Conservation (phyloP, 2,797 vertebrate species). For the Choloepus didactylus region DNA sequence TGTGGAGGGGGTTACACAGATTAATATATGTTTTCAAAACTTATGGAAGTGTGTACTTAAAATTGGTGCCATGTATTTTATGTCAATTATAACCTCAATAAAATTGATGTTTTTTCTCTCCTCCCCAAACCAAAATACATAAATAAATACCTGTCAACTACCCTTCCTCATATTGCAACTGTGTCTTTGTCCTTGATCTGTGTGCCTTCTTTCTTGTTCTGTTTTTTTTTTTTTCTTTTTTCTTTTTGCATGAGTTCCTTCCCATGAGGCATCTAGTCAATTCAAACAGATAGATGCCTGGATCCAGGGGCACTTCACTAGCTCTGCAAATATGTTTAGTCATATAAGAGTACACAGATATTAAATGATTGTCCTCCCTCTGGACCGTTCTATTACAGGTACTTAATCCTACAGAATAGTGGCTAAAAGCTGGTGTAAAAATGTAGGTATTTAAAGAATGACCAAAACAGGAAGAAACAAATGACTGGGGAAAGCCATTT, state of each 20-base stretch:
- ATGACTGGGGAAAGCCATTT: conserved; percentile 52
- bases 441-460: conserved; percentile 74
- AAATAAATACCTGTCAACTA: neutral
- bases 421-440: conserved; percentile 33
- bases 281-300: neutral
- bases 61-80: neutral
- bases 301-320: neutral
- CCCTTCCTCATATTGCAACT: neutral
- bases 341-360: neutral
- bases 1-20: neutral
- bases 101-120: neutral
- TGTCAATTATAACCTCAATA: neutral
- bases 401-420: neutral
- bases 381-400: neutral
- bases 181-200: neutral
- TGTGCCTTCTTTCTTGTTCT: neutral
- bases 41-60: neutral
- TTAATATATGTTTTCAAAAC: neutral
- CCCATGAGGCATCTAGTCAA: neutral
- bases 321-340: neutral
- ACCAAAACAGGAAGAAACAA: conserved; percentile 67
- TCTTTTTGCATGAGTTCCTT: neutral
- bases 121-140: neutral
- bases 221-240: too few relatives aligned
- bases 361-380: neutral